A percentile compares a stretch with the other conserved stretches of the same genome.
phyloP scores from a whole-genome alignment of 2,888 invertebrate genomes.

The Acrobasis suavella region DNA sequence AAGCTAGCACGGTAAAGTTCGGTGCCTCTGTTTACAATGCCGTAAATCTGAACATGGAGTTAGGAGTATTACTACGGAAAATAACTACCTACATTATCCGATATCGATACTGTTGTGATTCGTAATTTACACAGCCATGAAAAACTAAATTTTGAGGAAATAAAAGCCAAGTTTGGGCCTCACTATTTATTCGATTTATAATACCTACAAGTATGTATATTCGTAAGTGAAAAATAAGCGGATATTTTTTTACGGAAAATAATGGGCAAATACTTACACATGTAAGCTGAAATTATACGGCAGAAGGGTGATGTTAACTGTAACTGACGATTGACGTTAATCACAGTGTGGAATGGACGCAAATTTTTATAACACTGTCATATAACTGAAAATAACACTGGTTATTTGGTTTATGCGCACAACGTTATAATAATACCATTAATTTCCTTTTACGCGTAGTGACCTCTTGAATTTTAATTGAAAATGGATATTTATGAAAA shows the following conservation, averaged over 20 bases:
- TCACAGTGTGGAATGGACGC: background rate
- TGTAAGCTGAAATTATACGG: no score
- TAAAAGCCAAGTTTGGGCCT: no score
- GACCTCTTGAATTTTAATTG: background rate
- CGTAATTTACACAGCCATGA: background rate
- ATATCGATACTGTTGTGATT: background rate
- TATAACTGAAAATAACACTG: background rate
- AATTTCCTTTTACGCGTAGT: background rate
- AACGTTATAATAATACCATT: background rate
- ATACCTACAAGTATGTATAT: no score
- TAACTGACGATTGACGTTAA: no score
- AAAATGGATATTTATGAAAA: background rate
- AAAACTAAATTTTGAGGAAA: no score
- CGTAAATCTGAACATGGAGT: slow-evolving; percentile 38
- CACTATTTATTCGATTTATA: no score
- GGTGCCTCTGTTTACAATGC: slow-evolving; percentile 35
- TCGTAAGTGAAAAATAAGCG: no score
- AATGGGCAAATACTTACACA: no score
- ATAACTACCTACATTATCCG: slow-evolving; percentile 7
- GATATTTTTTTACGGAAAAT: no score
- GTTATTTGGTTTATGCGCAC: background rate
- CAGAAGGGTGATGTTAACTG: no score
- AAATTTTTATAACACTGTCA: background rate
- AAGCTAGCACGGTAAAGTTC: slow-evolving; percentile 42
- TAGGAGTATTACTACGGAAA: slow-evolving; percentile 6